Conservation (phyloP, 2,797 vertebrate species). For the Notoglanidium macrostoma region DNA sequence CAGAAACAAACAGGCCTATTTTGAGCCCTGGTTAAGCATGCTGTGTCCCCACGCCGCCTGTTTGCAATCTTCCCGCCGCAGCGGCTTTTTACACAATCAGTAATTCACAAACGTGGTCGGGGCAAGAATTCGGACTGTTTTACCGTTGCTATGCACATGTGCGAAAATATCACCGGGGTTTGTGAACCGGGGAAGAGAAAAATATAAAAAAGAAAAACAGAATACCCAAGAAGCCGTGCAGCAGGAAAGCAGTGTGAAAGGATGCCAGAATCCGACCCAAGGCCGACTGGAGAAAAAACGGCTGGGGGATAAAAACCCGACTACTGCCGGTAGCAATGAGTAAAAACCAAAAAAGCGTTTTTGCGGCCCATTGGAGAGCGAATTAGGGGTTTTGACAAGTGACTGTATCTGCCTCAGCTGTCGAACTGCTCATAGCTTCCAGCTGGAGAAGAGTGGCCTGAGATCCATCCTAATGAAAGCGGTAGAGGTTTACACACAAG, state of each 20-base stretch:
- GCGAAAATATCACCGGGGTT: conserved; percentile 76
- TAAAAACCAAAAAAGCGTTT: conserved; percentile 66
- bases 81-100: conserved; percentile 84
- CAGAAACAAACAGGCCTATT: conserved; percentile 82
- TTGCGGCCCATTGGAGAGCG: conserved; percentile 67
- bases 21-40: conserved; percentile 78
- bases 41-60: conserved; percentile 79
- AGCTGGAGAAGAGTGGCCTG: conserved; percentile 62
- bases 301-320: conserved; percentile 64
- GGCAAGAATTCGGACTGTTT: conserved; percentile 80
- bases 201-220: conserved; percentile 45
- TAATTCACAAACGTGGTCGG: conserved; percentile 83
- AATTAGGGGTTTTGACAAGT: conserved; percentile 72
- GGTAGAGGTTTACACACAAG: conserved; percentile 27
- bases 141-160: conserved; percentile 83
- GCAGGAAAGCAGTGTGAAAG: conserved; percentile 64
- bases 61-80: conserved; percentile 83
- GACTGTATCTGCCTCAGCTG: conserved; percentile 68
- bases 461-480: conserved; percentile 33
- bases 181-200: conserved; percentile 40
- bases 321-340: conserved; percentile 72
- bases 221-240: conserved; percentile 64
- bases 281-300: conserved; percentile 64
- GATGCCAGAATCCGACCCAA: conserved; percentile 68
- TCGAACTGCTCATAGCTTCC: conserved; percentile 67